Evolutionary conservation across 1,140 invertebrate species (phyloP).

Genomic region (Hydropsyche tenuis): DNA sequence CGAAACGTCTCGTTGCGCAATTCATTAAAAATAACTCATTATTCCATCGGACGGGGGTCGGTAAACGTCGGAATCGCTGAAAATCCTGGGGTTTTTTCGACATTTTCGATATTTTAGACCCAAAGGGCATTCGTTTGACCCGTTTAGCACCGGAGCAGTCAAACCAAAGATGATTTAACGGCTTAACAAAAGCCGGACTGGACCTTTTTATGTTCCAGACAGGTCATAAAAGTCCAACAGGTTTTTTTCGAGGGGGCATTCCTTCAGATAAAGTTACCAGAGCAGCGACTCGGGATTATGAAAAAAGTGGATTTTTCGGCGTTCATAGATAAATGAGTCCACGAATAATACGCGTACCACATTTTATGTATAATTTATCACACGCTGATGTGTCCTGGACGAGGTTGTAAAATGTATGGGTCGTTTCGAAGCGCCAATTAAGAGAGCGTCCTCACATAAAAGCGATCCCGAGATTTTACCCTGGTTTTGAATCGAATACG

Average conservation of each 20-base stretch:
- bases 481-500: background rate
- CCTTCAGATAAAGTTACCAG: conserved; percentile 35
- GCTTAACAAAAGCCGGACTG: conserved; percentile 32
- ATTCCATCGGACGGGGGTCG: too few relatives aligned
- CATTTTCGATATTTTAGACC: background rate
- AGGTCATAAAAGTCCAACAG: conserved; percentile 39
- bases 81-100: too few relatives aligned
- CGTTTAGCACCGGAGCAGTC: conserved; percentile 31
- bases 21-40: too few relatives aligned
- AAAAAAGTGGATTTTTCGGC: background rate
- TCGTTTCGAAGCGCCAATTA: conserved; percentile 2
- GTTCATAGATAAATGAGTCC: background rate
- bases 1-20: too few relatives aligned
- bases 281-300: conserved; percentile 23
- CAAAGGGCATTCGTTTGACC: conserved; percentile 29
- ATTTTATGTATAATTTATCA: background rate
- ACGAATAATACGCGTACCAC: background rate
- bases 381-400: background rate
- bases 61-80: too few relatives aligned
- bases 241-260: conserved; percentile 35
- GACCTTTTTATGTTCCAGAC: conserved; percentile 41
- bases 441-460: background rate
- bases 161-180: conserved; percentile 39
- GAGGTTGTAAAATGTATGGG: background rate
- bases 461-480: background rate